Percentiles rank a stretch among this genome's conserved stretches.
These are phyloP conservation scores for Callipepla squamata DNA, from an alignment of 2,113 vertebrate species.

Conservation along the genomic window DNA sequence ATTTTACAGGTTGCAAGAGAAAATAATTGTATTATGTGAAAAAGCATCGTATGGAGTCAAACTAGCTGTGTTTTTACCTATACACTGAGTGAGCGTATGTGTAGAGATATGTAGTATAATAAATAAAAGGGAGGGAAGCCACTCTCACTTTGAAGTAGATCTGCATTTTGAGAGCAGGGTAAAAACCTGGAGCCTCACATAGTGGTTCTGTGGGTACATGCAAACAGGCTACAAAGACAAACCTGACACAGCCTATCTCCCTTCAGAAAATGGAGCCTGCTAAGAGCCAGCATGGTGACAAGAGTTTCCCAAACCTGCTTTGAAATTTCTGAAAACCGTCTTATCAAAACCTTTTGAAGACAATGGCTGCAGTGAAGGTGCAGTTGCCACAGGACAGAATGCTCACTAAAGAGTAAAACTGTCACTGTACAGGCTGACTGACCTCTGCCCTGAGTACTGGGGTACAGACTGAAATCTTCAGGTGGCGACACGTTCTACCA, in stretches of 20 bases:
- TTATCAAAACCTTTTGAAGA: not conserved
- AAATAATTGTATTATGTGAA: not conserved
- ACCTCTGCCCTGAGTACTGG: rapidly evolving
- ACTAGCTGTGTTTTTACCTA: not conserved
- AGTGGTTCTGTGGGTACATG: not conserved
- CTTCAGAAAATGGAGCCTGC: not conserved
- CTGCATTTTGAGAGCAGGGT: not conserved
- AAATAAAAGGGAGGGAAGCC: conserved; percentile 5
- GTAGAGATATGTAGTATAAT: not conserved
- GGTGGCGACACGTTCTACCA: not conserved
- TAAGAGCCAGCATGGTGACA: not conserved
- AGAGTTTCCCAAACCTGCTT: not conserved
- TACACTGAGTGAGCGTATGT: not conserved
- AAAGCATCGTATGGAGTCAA: not conserved
- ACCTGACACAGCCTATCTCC: rapidly evolving
- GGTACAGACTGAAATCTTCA: not conserved
- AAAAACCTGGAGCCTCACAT: not conserved
- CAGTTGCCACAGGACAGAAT: not conserved
- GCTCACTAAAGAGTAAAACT: not conserved
- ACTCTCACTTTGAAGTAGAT: not conserved
- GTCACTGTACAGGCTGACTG: not conserved
- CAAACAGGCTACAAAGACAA: not conserved
- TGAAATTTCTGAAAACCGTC: not conserved
- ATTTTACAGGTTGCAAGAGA: not conserved
- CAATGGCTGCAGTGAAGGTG: rapidly evolving